A percentile compares a stretch with the other conserved stretches of the same genome.
These are phyloP conservation scores for Harpagifer antarcticus DNA, from an alignment of 2,797 vertebrate species.

Conservation along the genomic window DNA sequence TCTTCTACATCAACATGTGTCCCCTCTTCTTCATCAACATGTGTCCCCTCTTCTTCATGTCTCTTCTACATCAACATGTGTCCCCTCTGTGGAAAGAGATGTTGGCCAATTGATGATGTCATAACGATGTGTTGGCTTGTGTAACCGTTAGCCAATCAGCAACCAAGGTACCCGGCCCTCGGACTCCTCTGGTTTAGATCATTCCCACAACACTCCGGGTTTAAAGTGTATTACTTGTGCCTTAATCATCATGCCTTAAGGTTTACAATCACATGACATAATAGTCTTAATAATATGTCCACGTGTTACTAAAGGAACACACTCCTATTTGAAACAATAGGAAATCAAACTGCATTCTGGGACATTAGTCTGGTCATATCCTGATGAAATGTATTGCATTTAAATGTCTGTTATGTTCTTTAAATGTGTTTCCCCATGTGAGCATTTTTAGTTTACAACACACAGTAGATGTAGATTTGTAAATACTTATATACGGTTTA, in stretches of 20 bases:
- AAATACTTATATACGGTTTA: background rate
- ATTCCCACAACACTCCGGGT: constrained; percentile 14
- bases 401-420: too few species aligned
- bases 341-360: background rate
- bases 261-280: constrained; percentile 14
- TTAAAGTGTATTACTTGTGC: constrained; percentile 41
- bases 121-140: too few species aligned
- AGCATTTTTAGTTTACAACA: background rate
- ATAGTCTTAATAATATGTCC: background rate
- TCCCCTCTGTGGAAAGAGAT: too few species aligned
- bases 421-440: too few species aligned
- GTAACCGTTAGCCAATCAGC: too few species aligned
- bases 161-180: too few species aligned
- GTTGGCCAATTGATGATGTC: too few species aligned
- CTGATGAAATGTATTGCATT: background rate
- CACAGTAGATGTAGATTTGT: constrained; percentile 31
- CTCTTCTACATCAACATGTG: too few species aligned
- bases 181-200: background rate
- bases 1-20: too few species aligned
- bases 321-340: background rate
- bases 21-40: too few species aligned
- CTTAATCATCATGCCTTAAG: constrained; percentile 62
- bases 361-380: background rate
- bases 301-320: constrained; percentile 8
- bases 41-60: too few species aligned